These are phyloP conservation scores for Meandrusa payeni DNA, from an alignment of 2,888 invertebrate species.

Conservation along the genomic window DNA sequence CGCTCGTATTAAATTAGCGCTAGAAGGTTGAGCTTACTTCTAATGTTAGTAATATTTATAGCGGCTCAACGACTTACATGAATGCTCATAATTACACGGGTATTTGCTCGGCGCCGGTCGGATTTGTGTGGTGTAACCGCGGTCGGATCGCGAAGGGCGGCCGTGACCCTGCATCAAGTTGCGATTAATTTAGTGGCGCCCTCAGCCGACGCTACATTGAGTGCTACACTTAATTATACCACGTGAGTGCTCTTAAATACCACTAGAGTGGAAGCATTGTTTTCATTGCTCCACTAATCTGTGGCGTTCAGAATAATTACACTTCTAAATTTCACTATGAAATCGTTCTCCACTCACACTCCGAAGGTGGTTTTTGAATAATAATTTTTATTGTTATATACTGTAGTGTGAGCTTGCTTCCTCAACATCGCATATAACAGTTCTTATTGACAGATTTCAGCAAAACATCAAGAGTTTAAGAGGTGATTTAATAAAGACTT, in stretches of 20 bases:
- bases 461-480: too few relatives aligned
- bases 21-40: too few relatives aligned
- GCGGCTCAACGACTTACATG: too few relatives aligned
- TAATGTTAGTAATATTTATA: too few relatives aligned
- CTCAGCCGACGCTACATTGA: constrained; percentile 51
- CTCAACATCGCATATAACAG: too few relatives aligned
- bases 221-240: constrained; percentile 72
- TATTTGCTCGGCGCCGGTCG: constrained; percentile 58
- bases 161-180: constrained; percentile 73
- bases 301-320: constrained; percentile 39
- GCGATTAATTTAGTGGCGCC: constrained; percentile 70
- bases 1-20: too few relatives aligned
- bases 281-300: constrained; percentile 53
- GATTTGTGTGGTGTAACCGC: constrained; percentile 40
- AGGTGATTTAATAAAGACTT: too few relatives aligned
- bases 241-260: constrained; percentile 63
- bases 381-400: too few relatives aligned
- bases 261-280: constrained; percentile 46
- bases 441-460: too few relatives aligned
- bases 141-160: constrained; percentile 26
- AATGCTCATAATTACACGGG: constrained; percentile 54
- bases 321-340: constrained; percentile 1
- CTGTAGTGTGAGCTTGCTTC: too few relatives aligned
- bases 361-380: not conserved
- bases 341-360: too few relatives aligned